Conservation (phyloP, 2,888 invertebrate species). For the Drosophila antonietae region DNA sequence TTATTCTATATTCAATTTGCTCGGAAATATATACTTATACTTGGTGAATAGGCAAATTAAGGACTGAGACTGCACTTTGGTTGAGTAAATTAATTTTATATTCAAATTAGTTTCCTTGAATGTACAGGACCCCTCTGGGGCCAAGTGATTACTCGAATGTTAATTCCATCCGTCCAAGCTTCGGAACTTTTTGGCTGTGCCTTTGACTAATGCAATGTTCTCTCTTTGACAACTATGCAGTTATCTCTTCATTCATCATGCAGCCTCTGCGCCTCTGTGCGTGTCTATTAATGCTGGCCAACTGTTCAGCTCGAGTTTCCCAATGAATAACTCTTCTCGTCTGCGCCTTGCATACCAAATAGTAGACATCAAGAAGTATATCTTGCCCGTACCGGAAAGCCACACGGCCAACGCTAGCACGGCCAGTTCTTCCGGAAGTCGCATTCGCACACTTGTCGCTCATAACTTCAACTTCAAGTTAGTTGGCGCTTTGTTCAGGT, state of each 20-base stretch:
- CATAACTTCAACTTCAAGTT: slow-evolving; percentile 62
- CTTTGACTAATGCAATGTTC: slow-evolving; percentile 3
- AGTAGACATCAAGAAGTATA: slow-evolving; percentile 42
- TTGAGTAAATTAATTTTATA: slow-evolving; percentile 28
- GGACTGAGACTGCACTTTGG: slow-evolving; percentile 7
- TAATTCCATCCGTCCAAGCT: slow-evolving; percentile 17
- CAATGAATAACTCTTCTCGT: slow-evolving; percentile 59
- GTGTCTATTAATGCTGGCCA: slow-evolving; percentile 48
- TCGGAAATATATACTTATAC: not conserved
- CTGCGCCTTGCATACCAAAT: slow-evolving; percentile 44
- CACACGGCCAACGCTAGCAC: slow-evolving; percentile 36
- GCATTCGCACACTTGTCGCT: slow-evolving; percentile 76
- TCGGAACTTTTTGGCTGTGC: slow-evolving; percentile 17
- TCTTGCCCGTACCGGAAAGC: slow-evolving; percentile 42
- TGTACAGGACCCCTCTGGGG: slow-evolving; percentile 2
- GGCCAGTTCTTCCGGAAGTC: slow-evolving; percentile 50
- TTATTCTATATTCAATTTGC: slow-evolving; percentile 17
- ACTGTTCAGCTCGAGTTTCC: slow-evolving; percentile 36
- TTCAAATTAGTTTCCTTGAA: slow-evolving; percentile 33
- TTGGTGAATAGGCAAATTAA: slow-evolving; percentile 23
- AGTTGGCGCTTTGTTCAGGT: slow-evolving; percentile 51
- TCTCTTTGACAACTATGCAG: slow-evolving; percentile 28
- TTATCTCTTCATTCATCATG: slow-evolving; percentile 34
- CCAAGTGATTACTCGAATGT: slow-evolving; percentile 26
- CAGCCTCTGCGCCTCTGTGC: slow-evolving; percentile 23